Base-by-base conservation (phyloP, 2,888 invertebrate genomes). In the Chaitophorus viminalis region DNA sequence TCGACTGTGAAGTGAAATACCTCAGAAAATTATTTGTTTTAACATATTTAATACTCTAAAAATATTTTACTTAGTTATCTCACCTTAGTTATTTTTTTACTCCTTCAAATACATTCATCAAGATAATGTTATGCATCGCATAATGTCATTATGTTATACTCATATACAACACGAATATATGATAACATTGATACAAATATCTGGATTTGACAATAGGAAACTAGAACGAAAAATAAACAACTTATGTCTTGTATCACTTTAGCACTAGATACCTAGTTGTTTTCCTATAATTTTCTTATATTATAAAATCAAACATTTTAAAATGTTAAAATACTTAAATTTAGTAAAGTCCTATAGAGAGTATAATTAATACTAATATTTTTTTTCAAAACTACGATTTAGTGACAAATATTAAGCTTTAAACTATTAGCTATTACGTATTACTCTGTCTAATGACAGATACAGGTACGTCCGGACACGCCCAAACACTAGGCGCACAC, bases 391-490 rank as follows among this genome's bases (percentile, higher is more conserved):
- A 21, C 21, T 21, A 9, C 60, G 21, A 46, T 46, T 14, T 46
- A 46, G 21, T 60, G 60, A 60, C 21, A 21, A 60, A 60, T 36
- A 6, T 25, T 25, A 33, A 82, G 52, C 36, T 11, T 9, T n/a
- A 82, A 72, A 74, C 60, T 74, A 82, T 74, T 33, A 11, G 54
- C 82, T 36, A 54, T 74, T 54, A 82, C n/a, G 29, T 74, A 33
- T 74, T 74, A 39, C 21, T 60, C n/a, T 11, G 82, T 54, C 54
- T 74, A 70, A 74, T 74, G 52, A 82, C 82, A 72, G 70, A 17
- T 31, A 46, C 31, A 68, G 21, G n/a, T 75, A 46, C 77, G 14
- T 78, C 74, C 74, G 74, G 79, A 87, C 87, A 87, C 87, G 81
- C 87, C 87, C 87, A 36, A 60, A 74, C 74, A 39, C 46, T 52